A percentile compares a stretch with the other conserved stretches of the same genome.
Evolutionary conservation across 2,113 vertebrate genomes (phyloP).

Genomic region (Sinosuthora webbiana): DNA sequence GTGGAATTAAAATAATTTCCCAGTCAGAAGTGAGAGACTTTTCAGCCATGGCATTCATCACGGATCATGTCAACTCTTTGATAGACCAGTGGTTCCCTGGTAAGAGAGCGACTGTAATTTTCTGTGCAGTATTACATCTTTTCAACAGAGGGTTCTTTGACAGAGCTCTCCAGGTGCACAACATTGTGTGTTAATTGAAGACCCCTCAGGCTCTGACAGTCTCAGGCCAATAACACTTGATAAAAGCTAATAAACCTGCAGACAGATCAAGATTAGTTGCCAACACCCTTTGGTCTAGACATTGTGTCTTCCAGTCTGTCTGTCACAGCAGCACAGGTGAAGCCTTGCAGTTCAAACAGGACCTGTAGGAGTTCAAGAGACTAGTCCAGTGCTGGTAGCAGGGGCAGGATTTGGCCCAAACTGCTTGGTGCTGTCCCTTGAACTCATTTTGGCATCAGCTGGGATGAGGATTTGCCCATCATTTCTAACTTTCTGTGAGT

Average conservation of each 20-base stretch:
- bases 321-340: not conserved
- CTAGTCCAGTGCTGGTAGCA: not conserved
- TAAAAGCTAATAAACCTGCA: slow-evolving; percentile 8
- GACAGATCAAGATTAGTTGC: not conserved
- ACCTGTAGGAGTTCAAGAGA: not conserved
- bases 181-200: not conserved
- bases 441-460: not conserved
- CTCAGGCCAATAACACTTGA: not conserved
- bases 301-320: not conserved
- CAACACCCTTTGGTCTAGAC: not conserved
- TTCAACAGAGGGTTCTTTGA: slow-evolving; percentile 17
- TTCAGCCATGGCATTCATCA: slow-evolving; percentile 97
- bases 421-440: not conserved
- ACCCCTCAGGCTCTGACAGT: not conserved
- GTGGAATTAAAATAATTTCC: slow-evolving; percentile 94
- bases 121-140: not conserved
- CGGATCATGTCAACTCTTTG: slow-evolving; percentile 91
- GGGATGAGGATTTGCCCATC: not conserved
- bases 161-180: not conserved
- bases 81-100: slow-evolving; percentile 99
- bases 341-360: not conserved
- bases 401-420: not conserved
- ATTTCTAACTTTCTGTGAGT: not conserved
- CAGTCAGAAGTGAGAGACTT: slow-evolving; percentile 94
- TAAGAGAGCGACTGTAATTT: slow-evolving; percentile 68